A percentile compares a stretch with the other conserved stretches of the same genome.
Evolutionary conservation across 1,140 invertebrate genomes (phyloP).

Genomic region (Tribolium castaneum): DNA sequence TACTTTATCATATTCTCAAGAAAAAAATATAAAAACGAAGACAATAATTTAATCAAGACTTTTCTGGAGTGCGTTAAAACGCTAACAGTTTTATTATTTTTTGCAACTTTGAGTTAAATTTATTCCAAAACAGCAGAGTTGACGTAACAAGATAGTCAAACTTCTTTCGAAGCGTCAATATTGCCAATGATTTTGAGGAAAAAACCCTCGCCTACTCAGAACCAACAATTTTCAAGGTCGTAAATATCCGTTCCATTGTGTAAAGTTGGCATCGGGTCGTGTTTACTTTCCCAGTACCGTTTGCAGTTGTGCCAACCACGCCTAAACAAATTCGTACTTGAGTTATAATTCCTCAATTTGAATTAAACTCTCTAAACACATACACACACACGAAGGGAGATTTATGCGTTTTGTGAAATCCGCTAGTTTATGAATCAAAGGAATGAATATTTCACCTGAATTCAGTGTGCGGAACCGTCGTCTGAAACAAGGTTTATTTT

Average conservation of each 20-base stretch:
- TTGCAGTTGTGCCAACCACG: neutral
- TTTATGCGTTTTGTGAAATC: too few species aligned
- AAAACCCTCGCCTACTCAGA: too few species aligned
- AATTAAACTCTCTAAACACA: neutral
- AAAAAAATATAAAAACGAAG: too few species aligned
- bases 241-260: neutral
- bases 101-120: too few species aligned
- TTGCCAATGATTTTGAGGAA: neutral
- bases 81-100: too few species aligned
- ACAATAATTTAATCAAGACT: too few species aligned
- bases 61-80: too few species aligned
- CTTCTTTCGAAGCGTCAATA: neutral
- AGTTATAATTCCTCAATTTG: neutral
- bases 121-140: too few species aligned
- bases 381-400: neutral
- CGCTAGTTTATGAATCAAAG: too few species aligned
- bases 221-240: neutral
- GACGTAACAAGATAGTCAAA: neutral
- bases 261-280: neutral
- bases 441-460: neutral
- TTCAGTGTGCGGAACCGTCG: neutral
- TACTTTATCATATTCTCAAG: too few species aligned
- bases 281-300: neutral
- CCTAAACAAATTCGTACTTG: neutral
- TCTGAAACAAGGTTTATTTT: neutral